Evolutionary conservation across 2,888 invertebrate species (phyloP), one percentile per base, ranked within the genome.

Genomic region (Metalampra italica): DNA sequence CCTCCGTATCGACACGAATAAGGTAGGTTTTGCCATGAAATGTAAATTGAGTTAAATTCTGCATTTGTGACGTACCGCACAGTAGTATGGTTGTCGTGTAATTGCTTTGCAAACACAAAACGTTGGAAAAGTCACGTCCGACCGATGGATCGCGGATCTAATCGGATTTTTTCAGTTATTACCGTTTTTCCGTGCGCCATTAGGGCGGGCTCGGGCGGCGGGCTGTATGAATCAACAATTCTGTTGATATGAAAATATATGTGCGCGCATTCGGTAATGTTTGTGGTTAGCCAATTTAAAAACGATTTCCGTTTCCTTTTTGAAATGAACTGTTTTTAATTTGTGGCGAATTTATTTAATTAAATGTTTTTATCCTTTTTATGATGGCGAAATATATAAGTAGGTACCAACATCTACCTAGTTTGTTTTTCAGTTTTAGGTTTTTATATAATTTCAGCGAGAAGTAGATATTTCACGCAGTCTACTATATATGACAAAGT

Each of bases 101-200:
- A 82, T 84, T 82, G 75, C 71, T 77, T 71, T 65, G 68, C 66
- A 75, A 80, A 78, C 66, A 72, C 68, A 71, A 74, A 70, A 68
- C 65, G 70, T 65, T 66, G 66, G 59, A 66, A 75, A 69, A 70
- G 66, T 68, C 73, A 66, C 68, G 74, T 76, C 56, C 46, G 56
- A 56, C 56, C 46, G 56, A 56, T 57, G 63, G 63, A 58, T 66
- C 57, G 57, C 52, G 48, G 54, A 53, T 59, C 62, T 68, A 70
- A 73, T 75, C 62, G 57, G 55, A 60, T 70, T 62, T 67, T 67
- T 64, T 63, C 55, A 54, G 59, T 63, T 61, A 55, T 60, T 64
- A 54, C 54, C 60, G 53, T 64, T 67, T 66, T 55, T 52, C 53
- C 53, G 51, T 60, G 46, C 43, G 56, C 57, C 50, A 57, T 54